Percentiles rank a stretch among this genome's conserved stretches.
Evolutionary conservation across 2,797 vertebrate genomes (phyloP).

Genomic region (Hephaestus fuliginosus): DNA sequence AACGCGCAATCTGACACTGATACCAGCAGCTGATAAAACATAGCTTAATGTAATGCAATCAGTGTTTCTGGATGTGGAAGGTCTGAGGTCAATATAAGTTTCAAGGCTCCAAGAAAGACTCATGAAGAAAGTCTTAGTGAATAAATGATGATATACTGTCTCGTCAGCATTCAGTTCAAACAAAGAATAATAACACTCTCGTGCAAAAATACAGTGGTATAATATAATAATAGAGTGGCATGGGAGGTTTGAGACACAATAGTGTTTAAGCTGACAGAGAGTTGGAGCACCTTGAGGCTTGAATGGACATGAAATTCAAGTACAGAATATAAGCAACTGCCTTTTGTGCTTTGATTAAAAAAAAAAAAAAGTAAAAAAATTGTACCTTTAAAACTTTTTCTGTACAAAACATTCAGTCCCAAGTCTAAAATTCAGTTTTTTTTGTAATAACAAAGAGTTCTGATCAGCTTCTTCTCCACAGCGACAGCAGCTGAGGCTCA

Average conservation of each 20-base stretch:
- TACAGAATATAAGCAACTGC: not conserved
- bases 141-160: not conserved
- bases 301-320: not conserved
- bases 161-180: not conserved
- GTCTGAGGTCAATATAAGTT: not conserved
- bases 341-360: not conserved
- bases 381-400: no score
- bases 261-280: not conserved
- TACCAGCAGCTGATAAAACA: slow-evolving; percentile 61
- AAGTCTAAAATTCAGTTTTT: not conserved
- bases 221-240: not conserved
- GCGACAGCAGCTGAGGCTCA: not conserved
- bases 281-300: not conserved
- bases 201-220: not conserved
- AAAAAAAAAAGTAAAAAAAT: not conserved
- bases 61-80: slow-evolving; percentile 5
- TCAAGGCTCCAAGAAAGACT: not conserved
- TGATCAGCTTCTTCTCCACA: not conserved
- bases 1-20: slow-evolving; percentile 46
- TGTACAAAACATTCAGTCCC: not conserved
- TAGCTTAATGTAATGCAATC: slow-evolving; percentile 44
- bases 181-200: not conserved
- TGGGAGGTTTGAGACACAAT: not conserved
- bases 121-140: not conserved
- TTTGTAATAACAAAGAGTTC: no score